These are phyloP conservation scores for Pseudochaenichthys georgianus DNA, from an alignment of 2,797 vertebrate species.

Conservation along the genomic window DNA sequence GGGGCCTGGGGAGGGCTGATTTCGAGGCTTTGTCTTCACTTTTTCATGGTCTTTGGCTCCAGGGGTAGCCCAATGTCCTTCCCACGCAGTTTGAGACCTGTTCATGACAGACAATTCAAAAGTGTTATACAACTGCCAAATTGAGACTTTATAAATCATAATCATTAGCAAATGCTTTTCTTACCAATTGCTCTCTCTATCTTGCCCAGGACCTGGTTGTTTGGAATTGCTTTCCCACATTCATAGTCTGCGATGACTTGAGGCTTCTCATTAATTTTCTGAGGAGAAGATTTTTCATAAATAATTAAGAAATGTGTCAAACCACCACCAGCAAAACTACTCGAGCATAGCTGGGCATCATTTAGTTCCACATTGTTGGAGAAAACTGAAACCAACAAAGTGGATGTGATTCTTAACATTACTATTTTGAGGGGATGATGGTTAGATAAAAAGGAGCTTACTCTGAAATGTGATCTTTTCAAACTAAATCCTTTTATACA, in stretches of 20 bases:
- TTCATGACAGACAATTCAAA: slow-evolving; percentile 7
- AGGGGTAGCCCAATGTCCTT: slow-evolving; percentile 93
- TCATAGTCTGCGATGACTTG: slow-evolving; percentile 97
- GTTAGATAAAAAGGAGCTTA: neutral
- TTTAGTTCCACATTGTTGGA: neutral
- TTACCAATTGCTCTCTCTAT: slow-evolving; percentile 93
- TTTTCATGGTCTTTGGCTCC: slow-evolving; percentile 89
- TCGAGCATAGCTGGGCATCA: neutral
- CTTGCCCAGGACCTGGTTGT: slow-evolving; percentile 97
- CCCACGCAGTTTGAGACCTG: slow-evolving; percentile 94
- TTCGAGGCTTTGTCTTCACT: slow-evolving; percentile 97
- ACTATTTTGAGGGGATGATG: neutral
- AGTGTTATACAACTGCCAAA: neutral
- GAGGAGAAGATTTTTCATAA: slow-evolving; percentile 10
- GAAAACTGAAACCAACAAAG: neutral
- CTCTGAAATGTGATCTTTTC: neutral
- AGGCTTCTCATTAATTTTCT: slow-evolving; percentile 99
- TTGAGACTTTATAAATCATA: neutral
- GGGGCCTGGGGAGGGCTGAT: slow-evolving; percentile 72
- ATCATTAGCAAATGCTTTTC: slow-evolving; percentile 18
- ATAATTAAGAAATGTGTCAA: neutral
- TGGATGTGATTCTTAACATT: neutral
- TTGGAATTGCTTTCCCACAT: slow-evolving; percentile 93
- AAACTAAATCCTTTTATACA: neutral
- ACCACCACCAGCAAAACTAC: neutral